Conservation (phyloP, 1,140 invertebrate genomes). For the Pseudomyrmex cubaensis region DNA sequence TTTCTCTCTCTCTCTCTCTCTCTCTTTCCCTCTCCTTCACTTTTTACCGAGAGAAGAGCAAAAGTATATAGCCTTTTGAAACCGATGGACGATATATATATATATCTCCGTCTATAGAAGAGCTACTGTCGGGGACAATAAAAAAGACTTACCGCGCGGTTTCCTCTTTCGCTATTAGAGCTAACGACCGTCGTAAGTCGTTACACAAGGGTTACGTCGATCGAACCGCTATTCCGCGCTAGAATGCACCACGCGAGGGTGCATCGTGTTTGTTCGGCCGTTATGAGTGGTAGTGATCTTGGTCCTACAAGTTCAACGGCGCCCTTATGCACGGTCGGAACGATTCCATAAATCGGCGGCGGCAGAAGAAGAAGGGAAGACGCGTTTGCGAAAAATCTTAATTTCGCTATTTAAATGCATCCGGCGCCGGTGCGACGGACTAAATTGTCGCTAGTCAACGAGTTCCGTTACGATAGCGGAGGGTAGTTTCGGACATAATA, state of each 20-base stretch:
- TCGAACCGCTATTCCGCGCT: slow-evolving; percentile 19
- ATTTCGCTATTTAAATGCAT: slow-evolving; percentile 81
- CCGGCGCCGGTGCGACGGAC: slow-evolving; percentile 57
- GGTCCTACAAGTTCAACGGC: not conserved
- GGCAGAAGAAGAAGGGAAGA: not conserved
- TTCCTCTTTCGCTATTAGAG: slow-evolving; percentile 53
- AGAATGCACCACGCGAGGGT: slow-evolving; percentile 5
- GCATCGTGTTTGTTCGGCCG: slow-evolving; percentile 29
- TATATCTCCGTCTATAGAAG: slow-evolving; percentile 40
- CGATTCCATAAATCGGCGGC: not conserved
- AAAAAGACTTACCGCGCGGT: slow-evolving; percentile 48
- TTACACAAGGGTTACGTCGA: slow-evolving; percentile 23
- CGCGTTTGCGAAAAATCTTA: slow-evolving; percentile 76
- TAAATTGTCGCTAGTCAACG: slow-evolving; percentile 70
- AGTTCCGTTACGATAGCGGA: slow-evolving; percentile 63
- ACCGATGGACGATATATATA: slow-evolving; percentile 32
- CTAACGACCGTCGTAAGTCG: slow-evolving; percentile 65
- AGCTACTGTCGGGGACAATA: slow-evolving; percentile 13
- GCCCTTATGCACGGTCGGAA: not conserved
- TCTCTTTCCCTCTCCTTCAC: no score
- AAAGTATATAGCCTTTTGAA: slow-evolving; percentile 29
- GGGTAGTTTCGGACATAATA: slow-evolving; percentile 79
- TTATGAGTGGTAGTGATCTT: slow-evolving; percentile 28
- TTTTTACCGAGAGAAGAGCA: slow-evolving; percentile 1
- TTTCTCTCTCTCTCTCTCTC: no score